These are phyloP conservation scores for Andricus grossulariae DNA, from an alignment of 1,140 invertebrate genomes.

Conservation along the genomic window DNA sequence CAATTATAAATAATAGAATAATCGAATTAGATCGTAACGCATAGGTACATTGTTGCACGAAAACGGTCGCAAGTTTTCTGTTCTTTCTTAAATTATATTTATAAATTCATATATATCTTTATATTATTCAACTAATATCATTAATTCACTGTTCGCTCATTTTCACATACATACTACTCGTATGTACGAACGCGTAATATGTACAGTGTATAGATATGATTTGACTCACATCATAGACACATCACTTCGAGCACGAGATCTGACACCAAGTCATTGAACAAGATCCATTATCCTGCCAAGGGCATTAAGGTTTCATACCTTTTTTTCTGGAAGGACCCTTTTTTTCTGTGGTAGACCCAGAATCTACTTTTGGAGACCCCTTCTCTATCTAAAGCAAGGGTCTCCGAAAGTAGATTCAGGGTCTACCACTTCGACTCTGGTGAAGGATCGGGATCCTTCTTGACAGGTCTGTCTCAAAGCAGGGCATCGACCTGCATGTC, in stretches of 20 bases:
- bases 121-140: conserved; percentile 43
- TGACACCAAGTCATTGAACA: conserved; percentile 32
- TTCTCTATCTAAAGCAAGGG: too few species aligned
- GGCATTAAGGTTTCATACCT: conserved; percentile 1
- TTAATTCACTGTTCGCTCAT: conserved; percentile 33
- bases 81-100: conserved; percentile 34
- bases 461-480: too few species aligned
- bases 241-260: conserved; percentile 47
- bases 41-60: conserved; percentile 61
- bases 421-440: neutral
- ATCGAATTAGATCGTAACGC: conserved; percentile 52
- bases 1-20: conserved; percentile 58
- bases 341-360: too few species aligned
- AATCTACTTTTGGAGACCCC: too few species aligned
- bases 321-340: too few species aligned
- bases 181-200: conserved; percentile 35
- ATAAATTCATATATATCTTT: conserved; percentile 45
- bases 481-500: too few species aligned
- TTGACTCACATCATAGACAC: conserved; percentile 47
- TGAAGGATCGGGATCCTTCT: too few species aligned
- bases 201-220: conserved; percentile 40
- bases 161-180: conserved; percentile 37
- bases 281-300: conserved; percentile 8
- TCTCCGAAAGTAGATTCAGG: too few species aligned
- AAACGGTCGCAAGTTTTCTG: conserved; percentile 46